Percentiles rank a stretch among this genome's conserved stretches.
These are phyloP conservation scores for Phoeniculus purpureus DNA, from an alignment of 2,797 vertebrate genomes.

Conservation along the genomic window DNA sequence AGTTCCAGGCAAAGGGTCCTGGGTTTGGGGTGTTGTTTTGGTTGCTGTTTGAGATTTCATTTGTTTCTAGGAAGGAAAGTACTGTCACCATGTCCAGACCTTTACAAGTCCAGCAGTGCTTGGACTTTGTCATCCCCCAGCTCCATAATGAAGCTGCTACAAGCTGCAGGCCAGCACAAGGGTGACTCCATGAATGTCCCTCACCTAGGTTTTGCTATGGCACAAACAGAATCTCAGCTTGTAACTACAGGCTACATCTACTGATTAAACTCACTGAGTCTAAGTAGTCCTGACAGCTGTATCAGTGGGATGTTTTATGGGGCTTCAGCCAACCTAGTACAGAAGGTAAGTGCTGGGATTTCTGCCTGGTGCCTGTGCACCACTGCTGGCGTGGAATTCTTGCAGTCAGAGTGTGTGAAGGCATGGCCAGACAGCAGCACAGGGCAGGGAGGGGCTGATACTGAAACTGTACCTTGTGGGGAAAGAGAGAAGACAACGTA, in stretches of 20 bases:
- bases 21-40: neutral
- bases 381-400: fast-evolving
- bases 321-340: neutral
- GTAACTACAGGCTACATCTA: neutral
- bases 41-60: neutral
- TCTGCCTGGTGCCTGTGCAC: neutral
- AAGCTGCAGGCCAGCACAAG: neutral
- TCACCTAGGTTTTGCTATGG: neutral
- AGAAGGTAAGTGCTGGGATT: neutral
- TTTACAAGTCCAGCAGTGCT: neutral
- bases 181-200: neutral
- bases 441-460: too few species aligned
- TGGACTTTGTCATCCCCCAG: neutral
- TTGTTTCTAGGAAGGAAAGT: neutral
- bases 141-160: fast-evolving
- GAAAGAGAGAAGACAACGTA: neutral
- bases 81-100: neutral
- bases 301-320: neutral
- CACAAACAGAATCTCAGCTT: neutral
- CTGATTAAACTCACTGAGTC: neutral
- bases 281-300: neutral
- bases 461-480: neutral
- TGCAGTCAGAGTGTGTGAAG: neutral
- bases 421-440: fast-evolving
- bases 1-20: neutral